Percentiles rank a stretch among this genome's conserved stretches.
These are phyloP conservation scores for Orthosia gothica DNA, from an alignment of 2,888 invertebrate species.

Conservation along the genomic window DNA sequence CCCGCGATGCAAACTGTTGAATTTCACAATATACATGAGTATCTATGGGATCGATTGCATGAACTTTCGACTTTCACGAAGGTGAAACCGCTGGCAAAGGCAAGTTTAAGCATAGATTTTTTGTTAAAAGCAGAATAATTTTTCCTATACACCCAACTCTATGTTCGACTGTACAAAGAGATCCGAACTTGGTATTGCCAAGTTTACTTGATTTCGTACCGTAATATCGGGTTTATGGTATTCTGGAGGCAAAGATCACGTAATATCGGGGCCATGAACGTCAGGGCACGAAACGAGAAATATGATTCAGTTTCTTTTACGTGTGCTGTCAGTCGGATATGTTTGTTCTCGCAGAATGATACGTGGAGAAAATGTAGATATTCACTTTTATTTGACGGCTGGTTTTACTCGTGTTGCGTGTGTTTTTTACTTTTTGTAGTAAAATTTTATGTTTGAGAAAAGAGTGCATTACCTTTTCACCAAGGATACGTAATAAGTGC, in stretches of 20 bases:
- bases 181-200: conserved; percentile 32
- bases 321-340: conserved; percentile 2
- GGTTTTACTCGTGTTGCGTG: background rate
- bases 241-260: conserved; percentile 44
- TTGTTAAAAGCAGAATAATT: background rate
- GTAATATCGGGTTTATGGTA: conserved; percentile 42
- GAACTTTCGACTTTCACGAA: no score
- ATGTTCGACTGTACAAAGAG: conserved; percentile 33
- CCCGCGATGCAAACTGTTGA: no score
- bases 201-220: conserved; percentile 46
- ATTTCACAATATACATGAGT: no score
- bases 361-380: conserved; percentile 24
- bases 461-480: background rate
- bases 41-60: no score
- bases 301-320: conserved; percentile 40
- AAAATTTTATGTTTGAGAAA: background rate
- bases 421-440: background rate
- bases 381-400: conserved; percentile 18
- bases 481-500: no score
- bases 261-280: conserved; percentile 43
- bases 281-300: conserved; percentile 36
- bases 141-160: background rate
- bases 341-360: conserved; percentile 35
- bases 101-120: no score
- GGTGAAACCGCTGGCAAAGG: no score